Percentiles rank a stretch among this genome's conserved stretches.
Conservation (phyloP, 2,888 invertebrate species). For the Steinernema scapterisci region DNA sequence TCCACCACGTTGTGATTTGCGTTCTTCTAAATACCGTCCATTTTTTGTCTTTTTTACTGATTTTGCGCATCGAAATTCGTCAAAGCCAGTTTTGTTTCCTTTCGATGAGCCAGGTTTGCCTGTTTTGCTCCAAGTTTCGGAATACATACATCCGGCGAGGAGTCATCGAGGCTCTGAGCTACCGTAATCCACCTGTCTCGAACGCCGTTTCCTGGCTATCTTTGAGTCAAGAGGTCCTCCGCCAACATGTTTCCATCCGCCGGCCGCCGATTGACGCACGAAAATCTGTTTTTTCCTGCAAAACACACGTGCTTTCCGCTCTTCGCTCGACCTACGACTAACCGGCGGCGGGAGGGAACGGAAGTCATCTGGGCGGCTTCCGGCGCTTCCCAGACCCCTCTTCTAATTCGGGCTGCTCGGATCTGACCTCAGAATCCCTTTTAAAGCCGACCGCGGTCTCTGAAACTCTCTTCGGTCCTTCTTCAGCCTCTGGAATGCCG, state of each 20-base stretch:
- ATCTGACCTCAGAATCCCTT: no score
- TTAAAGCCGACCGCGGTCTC: no score
- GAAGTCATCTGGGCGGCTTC: background rate
- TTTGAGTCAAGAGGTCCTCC: background rate
- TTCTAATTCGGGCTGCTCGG: background rate
- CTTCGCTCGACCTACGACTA: background rate
- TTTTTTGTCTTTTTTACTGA: no score
- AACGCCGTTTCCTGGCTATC: background rate
- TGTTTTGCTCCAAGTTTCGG: no score
- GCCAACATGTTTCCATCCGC: background rate
- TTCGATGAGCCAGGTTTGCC: no score
- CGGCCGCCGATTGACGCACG: slow-evolving; percentile 20
- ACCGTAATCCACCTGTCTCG: background rate
- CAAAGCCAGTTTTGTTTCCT: no score
- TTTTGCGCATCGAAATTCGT: no score
- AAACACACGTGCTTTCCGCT: slow-evolving; percentile 22
- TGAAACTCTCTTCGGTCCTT: background rate
- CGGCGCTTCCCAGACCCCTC: background rate
- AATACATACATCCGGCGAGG: no score
- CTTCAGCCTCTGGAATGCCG: background rate
- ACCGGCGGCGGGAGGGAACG: no score
- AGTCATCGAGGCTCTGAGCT: background rate
- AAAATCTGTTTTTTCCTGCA: slow-evolving; percentile 27
- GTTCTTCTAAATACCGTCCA: no score
- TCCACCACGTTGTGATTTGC: no score